Conservation (phyloP, 2,888 invertebrate genomes). For the Ligdia adustata region DNA sequence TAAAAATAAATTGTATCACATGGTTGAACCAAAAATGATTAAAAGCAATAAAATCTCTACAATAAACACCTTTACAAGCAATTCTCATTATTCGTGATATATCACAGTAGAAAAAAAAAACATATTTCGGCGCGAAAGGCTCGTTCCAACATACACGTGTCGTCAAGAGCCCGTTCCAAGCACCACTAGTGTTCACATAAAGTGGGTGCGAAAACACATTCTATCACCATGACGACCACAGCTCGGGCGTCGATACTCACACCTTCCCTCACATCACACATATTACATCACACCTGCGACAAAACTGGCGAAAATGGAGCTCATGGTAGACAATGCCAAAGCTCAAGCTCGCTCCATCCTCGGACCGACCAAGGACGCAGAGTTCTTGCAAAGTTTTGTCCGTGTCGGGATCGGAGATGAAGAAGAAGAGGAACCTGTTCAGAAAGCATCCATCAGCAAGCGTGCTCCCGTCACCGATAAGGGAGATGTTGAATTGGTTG, state of each 20-base stretch:
- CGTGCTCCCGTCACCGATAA: constrained; percentile 63
- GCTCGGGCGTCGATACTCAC: constrained; percentile 74
- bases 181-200: constrained; percentile 51
- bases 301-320: constrained; percentile 48
- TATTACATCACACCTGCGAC: constrained; percentile 51
- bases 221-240: constrained; percentile 72
- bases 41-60: too few species aligned
- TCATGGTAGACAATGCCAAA: constrained; percentile 67
- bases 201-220: constrained; percentile 75
- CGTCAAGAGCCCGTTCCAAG: constrained; percentile 32
- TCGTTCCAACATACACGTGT: constrained; percentile 33
- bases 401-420: constrained; percentile 86
- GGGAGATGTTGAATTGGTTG: constrained; percentile 50
- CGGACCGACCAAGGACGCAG: constrained; percentile 88
- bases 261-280: constrained; percentile 64
- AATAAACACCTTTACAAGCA: too few species aligned
- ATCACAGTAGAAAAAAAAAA: not conserved
- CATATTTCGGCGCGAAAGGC: not conserved
- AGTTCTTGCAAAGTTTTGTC: constrained; percentile 91
- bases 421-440: constrained; percentile 74
- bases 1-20: too few species aligned
- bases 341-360: constrained; percentile 84
- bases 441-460: constrained; percentile 74
- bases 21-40: too few species aligned
- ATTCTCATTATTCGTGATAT: too few species aligned